phyloP scores from a whole-genome alignment of 2,888 invertebrate species.

The Chrysina gloriosa region DNA sequence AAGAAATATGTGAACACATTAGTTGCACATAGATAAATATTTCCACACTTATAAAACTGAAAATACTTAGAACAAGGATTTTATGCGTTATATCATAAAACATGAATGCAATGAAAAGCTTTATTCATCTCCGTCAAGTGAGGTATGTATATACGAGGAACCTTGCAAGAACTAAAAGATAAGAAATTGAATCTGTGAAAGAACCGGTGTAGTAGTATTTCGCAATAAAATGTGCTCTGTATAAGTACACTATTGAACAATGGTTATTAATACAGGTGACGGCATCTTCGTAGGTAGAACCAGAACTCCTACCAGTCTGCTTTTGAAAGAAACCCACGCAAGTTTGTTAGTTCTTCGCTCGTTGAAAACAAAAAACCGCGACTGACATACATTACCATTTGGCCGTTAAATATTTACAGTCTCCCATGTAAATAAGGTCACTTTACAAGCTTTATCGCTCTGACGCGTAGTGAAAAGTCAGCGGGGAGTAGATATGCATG shows the following conservation, averaged over 20 bases:
- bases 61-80: not conserved
- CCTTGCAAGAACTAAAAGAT: not conserved
- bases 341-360: slow-evolving; percentile 6
- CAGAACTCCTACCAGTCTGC: slow-evolving; percentile 40
- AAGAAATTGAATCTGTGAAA: slow-evolving; percentile 24
- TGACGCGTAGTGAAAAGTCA: slow-evolving; percentile 1
- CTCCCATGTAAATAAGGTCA: slow-evolving; percentile 20
- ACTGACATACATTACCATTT: slow-evolving; percentile 29
- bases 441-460: not conserved
- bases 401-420: slow-evolving; percentile 33
- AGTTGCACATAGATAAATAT: no score
- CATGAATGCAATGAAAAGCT: not conserved
- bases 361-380: slow-evolving; percentile 23
- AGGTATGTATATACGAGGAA: not conserved
- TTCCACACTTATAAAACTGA: no score
- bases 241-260: slow-evolving; percentile 17
- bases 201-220: slow-evolving; percentile 27
- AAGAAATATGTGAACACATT: not conserved
- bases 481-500: no score
- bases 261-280: slow-evolving; percentile 36
- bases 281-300: slow-evolving; percentile 27
- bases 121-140: no score
- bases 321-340: slow-evolving; percentile 40
- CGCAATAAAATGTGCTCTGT: slow-evolving; percentile 6
- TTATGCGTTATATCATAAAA: not conserved